Evolutionary conservation across 2,888 invertebrate species (phyloP), one percentile per base, ranked within the genome.

Genomic region (Deilephila porcellus): DNA sequence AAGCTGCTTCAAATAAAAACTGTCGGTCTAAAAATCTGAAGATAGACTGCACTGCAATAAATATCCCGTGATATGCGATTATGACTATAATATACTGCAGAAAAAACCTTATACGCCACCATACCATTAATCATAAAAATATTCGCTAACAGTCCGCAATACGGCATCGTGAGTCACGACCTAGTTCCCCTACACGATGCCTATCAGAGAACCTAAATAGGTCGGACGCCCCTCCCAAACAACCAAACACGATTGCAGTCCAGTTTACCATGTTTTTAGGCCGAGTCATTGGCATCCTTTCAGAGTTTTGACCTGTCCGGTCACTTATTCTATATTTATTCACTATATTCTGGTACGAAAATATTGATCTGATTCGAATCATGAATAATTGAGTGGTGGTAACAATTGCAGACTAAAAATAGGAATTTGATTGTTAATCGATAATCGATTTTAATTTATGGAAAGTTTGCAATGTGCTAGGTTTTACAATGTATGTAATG

Each of bases 221-320:
- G 52, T 52, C 67, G 52, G 7, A 17, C 17, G 67, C 52, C 25
- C 67, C 52, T 17, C 67, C 67, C 25, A 45, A 14, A 19, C 63
- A 32, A 45, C 63, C n/a, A 25, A 45, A 34, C 67, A 37, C 64
- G 45, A 72, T 72, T 63, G 25, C 53, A 56, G 59, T 67, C 34
- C 25, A 45, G 20, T 29, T 56, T 25, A 73, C 34, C 25, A 32
- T 53, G 72, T 64, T 56, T 67, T 37, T 59, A 67, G 72, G 72
- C 59, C 72, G 59, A 73, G 67, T 56, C 64, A 73, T 67, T 64
- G 72, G 64, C 72, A 73, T 64, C 4, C 34, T 20, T 56, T 56
- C 64, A 29, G 72, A 67, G 59, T 73, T 20, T 67, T 73, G 64
- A 67, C 72, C 64, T 19, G 59, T 37, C 56, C 72, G 63, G 52